A percentile compares a stretch with the other conserved stretches of the same genome.
Conservation (phyloP, 2,113 vertebrate species). For the Notothenia coriiceps region DNA sequence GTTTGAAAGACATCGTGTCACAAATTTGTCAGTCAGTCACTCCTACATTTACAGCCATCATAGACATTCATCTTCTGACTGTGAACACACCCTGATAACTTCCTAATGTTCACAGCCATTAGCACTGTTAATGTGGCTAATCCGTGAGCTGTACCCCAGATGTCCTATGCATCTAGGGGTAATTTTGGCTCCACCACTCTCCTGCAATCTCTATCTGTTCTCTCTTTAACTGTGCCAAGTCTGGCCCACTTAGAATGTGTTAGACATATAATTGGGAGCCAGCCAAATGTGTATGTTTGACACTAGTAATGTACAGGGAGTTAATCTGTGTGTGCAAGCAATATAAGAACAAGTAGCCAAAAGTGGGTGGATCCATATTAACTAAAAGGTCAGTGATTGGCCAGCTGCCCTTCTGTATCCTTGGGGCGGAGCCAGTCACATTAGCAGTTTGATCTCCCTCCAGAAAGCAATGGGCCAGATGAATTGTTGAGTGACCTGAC, state of each 20-base stretch:
- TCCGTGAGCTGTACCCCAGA: constrained; percentile 59
- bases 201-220: constrained; percentile 33
- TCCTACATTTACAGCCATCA: background rate
- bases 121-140: constrained; percentile 51
- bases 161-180: constrained; percentile 52
- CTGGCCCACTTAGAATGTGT: constrained; percentile 55
- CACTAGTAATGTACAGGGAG: constrained; percentile 6
- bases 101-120: constrained; percentile 47
- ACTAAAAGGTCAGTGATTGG: constrained; percentile 59
- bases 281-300: constrained; percentile 41
- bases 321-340: constrained; percentile 10
- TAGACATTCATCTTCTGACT: background rate
- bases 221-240: constrained; percentile 49
- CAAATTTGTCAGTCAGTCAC: background rate
- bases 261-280: constrained; percentile 53
- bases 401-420: constrained; percentile 35
- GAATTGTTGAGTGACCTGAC: constrained; percentile 52
- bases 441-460: constrained; percentile 52
- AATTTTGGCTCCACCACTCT: constrained; percentile 46
- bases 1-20: background rate
- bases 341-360: constrained; percentile 24
- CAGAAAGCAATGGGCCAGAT: constrained; percentile 56
- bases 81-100: constrained; percentile 29
- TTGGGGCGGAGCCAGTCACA: constrained; percentile 60
- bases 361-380: constrained; percentile 44